Evolutionary conservation across 2,113 vertebrate genomes (phyloP), one percentile per base, ranked within the genome.

Genomic region (Zootoca vivipara): DNA sequence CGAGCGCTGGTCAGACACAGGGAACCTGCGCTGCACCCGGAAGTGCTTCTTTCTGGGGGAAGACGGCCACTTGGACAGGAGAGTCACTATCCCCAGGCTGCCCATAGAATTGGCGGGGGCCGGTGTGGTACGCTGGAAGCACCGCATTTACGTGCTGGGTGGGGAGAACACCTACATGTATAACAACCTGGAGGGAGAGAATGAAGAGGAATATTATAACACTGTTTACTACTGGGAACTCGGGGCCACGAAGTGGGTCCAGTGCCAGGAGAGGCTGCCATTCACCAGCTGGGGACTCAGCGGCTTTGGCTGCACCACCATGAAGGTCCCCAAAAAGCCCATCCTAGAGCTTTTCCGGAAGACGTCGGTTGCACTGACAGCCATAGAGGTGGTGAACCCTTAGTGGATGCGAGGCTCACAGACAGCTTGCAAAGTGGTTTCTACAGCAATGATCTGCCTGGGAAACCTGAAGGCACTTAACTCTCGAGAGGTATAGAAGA

Each of bases 171-270:
- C 82, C 2, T 85, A 85, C 62, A 33, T 89, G 30, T 89, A 89
- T 33, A 89, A 85, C n/a, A 72, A 35, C 35, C 28, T 64, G 3
- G 64, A 72, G 3, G 85, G 85, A 0, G 85, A 83, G 22, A 86
- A 70, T 1, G 52, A 42, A 2, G 83, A 78, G 12, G 35, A 75
- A 2, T 83, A 78, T 75, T 89, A 91, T 72, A 97, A 98, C 52
- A 97, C 97, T 0, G 96, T 98, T 69, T 98, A 97, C 94, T 97
- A 97, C 56, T 98, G 97, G 97, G 97, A 97, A 83, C 97, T 96
- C 0, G 97, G 97, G 0, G 74, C 74, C 10, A 18, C 73, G 4
- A 70, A 52, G 8, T 93, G 92, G 92, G 79, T 64, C 5, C 73
- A 13, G 52, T 87, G 87, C 56, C 64, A 8, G 4, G 67, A 87